Evolutionary conservation across 2,113 vertebrate genomes (phyloP).

Genomic region (Phoenicopterus ruber): DNA sequence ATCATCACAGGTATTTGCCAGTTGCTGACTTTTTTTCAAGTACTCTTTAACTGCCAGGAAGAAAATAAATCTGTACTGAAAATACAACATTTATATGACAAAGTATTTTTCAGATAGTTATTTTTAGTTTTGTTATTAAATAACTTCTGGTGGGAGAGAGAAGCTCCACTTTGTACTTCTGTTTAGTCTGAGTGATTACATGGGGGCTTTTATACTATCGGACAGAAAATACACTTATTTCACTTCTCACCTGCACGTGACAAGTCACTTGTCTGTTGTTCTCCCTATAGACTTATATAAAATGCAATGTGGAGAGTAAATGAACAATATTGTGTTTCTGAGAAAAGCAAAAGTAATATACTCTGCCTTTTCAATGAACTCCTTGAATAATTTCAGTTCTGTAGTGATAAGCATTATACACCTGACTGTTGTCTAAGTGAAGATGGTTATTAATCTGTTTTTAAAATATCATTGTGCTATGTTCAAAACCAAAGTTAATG

Average conservation of each 20-base stretch:
- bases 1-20: background rate
- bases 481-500: background rate
- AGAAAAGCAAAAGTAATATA: background rate
- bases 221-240: background rate
- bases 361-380: background rate
- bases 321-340: background rate
- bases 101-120: background rate
- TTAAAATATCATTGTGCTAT: background rate
- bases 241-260: background rate
- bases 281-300: background rate
- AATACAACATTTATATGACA: background rate
- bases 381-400: background rate
- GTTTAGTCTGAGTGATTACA: background rate
- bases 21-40: background rate
- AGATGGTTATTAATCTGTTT: background rate
- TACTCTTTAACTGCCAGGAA: background rate
- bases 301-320: background rate
- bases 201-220: background rate
- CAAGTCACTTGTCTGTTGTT: background rate
- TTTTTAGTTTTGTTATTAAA: background rate
- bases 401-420: background rate
- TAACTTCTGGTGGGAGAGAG: background rate
- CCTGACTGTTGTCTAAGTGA: background rate
- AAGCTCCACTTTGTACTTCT: background rate
- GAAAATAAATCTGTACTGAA: background rate